Conservation (phyloP, 2,113 vertebrate genomes). For the Chamaetylas fuelleborni region DNA sequence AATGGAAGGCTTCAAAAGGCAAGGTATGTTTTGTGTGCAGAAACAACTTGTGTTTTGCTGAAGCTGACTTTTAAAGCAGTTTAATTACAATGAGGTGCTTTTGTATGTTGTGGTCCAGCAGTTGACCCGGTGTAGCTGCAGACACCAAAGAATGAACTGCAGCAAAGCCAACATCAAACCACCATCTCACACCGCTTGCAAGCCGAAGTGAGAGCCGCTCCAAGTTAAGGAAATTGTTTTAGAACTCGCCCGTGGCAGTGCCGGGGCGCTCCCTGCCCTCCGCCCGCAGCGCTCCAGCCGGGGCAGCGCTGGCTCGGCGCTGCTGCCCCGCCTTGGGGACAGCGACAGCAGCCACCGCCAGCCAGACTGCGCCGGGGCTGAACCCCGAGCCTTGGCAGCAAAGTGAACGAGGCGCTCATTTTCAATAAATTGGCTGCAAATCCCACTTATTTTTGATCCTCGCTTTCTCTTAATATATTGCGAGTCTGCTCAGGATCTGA, state of each 20-base stretch:
- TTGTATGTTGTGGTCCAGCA: neutral
- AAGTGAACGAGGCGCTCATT: rapidly evolving
- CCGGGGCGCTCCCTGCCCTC: too few species aligned
- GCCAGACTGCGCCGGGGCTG: rapidly evolving
- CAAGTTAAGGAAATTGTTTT: neutral
- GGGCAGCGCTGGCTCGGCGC: neutral
- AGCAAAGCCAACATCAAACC: neutral
- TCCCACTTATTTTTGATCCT: neutral
- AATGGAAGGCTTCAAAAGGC: neutral
- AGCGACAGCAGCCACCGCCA: neutral
- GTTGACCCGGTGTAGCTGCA: neutral
- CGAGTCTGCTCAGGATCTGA: neutral
- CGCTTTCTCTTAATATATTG: neutral
- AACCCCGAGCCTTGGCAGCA: neutral
- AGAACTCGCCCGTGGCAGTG: neutral
- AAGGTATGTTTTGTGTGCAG: neutral
- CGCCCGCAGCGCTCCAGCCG: too few species aligned
- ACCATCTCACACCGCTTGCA: neutral
- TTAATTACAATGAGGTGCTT: neutral
- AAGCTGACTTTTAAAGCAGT: neutral
- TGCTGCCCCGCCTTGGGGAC: neutral
- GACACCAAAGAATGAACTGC: neutral
- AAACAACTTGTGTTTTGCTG: neutral
- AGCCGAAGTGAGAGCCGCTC: neutral
- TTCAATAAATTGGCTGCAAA: neutral